phyloP scores from a whole-genome alignment of 2,797 vertebrate genomes.

The Anguilla anguilla region DNA sequence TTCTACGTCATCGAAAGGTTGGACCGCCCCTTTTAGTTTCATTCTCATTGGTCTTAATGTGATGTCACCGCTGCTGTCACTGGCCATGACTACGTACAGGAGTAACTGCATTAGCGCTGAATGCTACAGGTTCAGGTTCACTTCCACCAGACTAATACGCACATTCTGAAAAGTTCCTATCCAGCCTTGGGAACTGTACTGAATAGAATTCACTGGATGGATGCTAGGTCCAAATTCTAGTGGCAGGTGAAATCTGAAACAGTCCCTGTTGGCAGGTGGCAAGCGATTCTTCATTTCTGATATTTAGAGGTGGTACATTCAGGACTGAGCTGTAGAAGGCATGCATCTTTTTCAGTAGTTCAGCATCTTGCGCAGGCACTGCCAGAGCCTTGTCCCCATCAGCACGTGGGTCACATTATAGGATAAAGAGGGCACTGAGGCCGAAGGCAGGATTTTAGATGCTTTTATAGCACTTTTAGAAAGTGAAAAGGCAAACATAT shows the following conservation, averaged over 20 bases:
- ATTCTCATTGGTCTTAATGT: not conserved
- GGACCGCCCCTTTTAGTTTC: slow-evolving; percentile 11
- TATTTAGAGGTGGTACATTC: not conserved
- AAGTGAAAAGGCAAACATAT: not conserved
- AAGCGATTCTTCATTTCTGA: not conserved
- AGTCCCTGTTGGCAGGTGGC: not conserved
- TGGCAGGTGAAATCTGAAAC: not conserved
- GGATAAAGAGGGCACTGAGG: not conserved
- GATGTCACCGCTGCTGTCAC: not conserved
- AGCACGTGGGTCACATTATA: not conserved
- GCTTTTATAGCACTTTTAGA: not conserved
- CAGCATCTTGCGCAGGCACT: not conserved
- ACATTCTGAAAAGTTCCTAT: not conserved
- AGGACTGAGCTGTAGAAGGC: not conserved
- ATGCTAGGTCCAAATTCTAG: not conserved
- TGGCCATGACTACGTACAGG: not conserved
- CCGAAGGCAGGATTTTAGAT: not conserved
- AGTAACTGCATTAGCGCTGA: not conserved
- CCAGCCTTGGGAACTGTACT: not conserved
- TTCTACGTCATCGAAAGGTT: slow-evolving; percentile 98
- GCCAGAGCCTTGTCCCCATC: not conserved
- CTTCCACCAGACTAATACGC: not conserved
- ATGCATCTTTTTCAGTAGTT: not conserved
- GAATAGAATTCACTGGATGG: not conserved
- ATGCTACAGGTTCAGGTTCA: not conserved